These are phyloP conservation scores for Stegodyphus dumicola DNA, from an alignment of 1,140 invertebrate species.

Conservation along the genomic window DNA sequence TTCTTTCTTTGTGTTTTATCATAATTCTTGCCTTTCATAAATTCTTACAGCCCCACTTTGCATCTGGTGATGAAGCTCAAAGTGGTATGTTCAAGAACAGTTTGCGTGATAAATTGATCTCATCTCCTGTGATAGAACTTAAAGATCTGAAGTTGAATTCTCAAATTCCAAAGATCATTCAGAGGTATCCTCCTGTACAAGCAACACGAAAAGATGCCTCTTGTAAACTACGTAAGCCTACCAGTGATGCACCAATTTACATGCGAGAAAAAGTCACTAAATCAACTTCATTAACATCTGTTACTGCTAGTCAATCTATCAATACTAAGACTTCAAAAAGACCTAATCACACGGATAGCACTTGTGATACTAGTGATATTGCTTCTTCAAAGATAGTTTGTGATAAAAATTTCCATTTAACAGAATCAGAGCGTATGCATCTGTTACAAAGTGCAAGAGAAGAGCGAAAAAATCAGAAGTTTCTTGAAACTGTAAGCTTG, in stretches of 20 bases:
- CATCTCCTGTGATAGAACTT: conserved; percentile 39
- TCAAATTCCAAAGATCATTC: conserved; percentile 35
- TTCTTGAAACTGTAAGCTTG: conserved; percentile 67
- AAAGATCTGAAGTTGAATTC: conserved; percentile 38
- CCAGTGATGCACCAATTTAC: conserved; percentile 1
- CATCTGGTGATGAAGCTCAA: conserved; percentile 33
- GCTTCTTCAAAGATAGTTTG: conserved; percentile 9
- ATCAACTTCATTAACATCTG: background rate
- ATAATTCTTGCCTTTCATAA: background rate
- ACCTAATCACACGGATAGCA: background rate
- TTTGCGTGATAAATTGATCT: conserved; percentile 31
- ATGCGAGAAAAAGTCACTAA: conserved; percentile 5
- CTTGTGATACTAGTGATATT: conserved; percentile 26
- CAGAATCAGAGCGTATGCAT: background rate
- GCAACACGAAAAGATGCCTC: conserved; percentile 8
- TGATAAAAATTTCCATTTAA: conserved; percentile 32
- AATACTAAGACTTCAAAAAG: conserved; percentile 5
- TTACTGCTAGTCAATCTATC: background rate
- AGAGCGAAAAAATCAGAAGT: conserved; percentile 30
- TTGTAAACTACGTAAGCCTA: conserved; percentile 22
- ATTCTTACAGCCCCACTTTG: conserved; percentile 27
- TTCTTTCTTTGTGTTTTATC: no score
- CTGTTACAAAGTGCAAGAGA: conserved; percentile 47
- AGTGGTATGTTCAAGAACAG: conserved; percentile 7
- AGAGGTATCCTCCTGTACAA: background rate